Evolutionary conservation across 2,113 vertebrate genomes (phyloP).

Genomic region (Seriola dumerili): DNA sequence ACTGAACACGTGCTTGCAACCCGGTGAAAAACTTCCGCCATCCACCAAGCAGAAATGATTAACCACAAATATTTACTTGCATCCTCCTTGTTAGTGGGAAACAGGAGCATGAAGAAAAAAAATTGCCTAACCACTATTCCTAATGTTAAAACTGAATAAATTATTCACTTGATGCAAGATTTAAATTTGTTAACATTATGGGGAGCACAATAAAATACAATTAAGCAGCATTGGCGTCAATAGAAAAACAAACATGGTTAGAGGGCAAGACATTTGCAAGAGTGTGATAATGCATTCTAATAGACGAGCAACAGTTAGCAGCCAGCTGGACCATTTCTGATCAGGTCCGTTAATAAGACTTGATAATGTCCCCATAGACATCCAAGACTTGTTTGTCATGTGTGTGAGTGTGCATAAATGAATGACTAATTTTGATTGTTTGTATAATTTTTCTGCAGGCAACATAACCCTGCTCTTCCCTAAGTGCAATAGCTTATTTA

Average conservation of each 20-base stretch:
- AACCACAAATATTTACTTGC: not conserved
- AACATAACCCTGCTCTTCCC: conserved; percentile 22
- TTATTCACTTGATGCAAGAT: conserved; percentile 32
- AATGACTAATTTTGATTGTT: conserved; percentile 55
- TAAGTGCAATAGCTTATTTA: conserved; percentile 27
- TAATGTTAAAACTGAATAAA: conserved; percentile 45
- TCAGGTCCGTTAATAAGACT: conserved; percentile 69
- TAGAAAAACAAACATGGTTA: conserved; percentile 64
- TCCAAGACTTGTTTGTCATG: conserved; percentile 48
- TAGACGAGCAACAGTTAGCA: conserved; percentile 52
- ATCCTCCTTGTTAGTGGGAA: not conserved
- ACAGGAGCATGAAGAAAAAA: not conserved
- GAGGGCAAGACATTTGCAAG: conserved; percentile 69
- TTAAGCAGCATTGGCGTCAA: conserved; percentile 45
- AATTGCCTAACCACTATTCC: conserved; percentile 1
- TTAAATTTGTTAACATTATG: conserved; percentile 39
- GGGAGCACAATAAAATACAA: conserved; percentile 47
- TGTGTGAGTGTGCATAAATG: conserved; percentile 70
- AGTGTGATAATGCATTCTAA: conserved; percentile 78
- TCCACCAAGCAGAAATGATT: not conserved
- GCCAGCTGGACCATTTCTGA: conserved; percentile 65
- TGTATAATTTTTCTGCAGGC: conserved; percentile 45
- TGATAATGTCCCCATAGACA: conserved; percentile 66
- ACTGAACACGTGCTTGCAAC: not conserved
- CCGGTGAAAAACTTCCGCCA: not conserved